Evolutionary conservation across 1,140 invertebrate species (phyloP), one percentile per base, ranked within the genome.

Genomic region (Orchesella cincta): DNA sequence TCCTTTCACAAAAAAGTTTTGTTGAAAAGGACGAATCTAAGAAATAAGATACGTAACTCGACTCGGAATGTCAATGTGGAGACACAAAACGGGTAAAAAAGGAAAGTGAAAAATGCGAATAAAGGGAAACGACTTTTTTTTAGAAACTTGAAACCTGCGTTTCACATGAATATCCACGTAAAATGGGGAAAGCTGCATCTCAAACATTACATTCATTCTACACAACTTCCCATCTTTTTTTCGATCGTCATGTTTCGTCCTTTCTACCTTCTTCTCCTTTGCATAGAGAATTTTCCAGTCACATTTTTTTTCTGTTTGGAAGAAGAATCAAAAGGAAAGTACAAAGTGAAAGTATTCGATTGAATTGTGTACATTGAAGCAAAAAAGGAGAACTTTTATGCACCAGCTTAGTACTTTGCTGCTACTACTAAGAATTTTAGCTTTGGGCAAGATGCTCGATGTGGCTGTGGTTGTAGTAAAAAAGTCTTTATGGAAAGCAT

Each of bases 311-410:
- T n/a, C n/a, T n/a, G 8, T 57, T 57, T 26, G 3, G 23, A 57
- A 57, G 8, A 8, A 57, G 23, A 57, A 57, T 12, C 14, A 23
- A 46, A 46, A 46, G n/a, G n/a, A 26, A 57, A 57, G 52, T 18
- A 57, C 52, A 57, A 57, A 57, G 52, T 57, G 52, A 57, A 57
- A 12, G 12, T 57, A 57, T 57, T 57, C 52, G 52, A 57, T 57
- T 57, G 52, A 57, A 57, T 57, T n/a, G 8, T 57, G 23, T 57
- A 26, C 52, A 57, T n/a, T 46, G 39, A 46, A 46, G 39, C 39
- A 8, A 18, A 46, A 46, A 18, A 46, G 39, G 5, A 8, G 39
- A 46, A 46, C 39, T 46, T 46, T 46, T 46, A 46, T 46, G 39
- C 39, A n/a, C n/a, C n/a, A n/a, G n/a, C n/a, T n/a, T n/a, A n/a